Base-by-base conservation (phyloP, 2,888 invertebrate species). In the Terebella lapidaria region DNA sequence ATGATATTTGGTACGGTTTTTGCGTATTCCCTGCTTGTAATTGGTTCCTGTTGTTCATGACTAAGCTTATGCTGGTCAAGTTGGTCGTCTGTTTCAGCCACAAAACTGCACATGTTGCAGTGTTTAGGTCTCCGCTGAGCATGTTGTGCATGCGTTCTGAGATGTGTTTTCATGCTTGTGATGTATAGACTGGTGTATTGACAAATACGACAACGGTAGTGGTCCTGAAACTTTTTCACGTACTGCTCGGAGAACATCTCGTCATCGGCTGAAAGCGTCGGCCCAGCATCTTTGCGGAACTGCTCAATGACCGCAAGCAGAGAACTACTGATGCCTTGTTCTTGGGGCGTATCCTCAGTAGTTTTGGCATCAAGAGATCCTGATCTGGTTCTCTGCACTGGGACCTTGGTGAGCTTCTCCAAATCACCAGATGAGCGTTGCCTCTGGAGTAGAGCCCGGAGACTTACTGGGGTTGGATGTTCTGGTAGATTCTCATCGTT, bases 271-370 rank as follows among this genome's bases (percentile, higher is more conserved):
- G 45, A 24, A 25, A 63, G 27, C 24, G 30, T 30, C 0, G 24
- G 3, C 18, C 15, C 4, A 3, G 35, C 10, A 28, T 70, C 59
- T 63, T 77, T 76, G 46, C 78, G 64, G 3, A 79, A 62, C 58
- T 79, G 78, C 61, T 78, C 79, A 61, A 79, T 79, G 26, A 78
- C 79, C 3, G 77, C 78, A 26, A 79, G 65, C 15, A 79, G 66
- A n/a, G 78, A 76, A 5, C 76, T 75, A 30, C 77, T 76, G 54
- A 79, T 79, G 2, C 78, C 78, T 20, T 49, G 24, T 27, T 58
- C 29, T 22, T 10, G 49, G 5, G 5, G 15, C n/a, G 10, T 10
- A 24, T 49, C 49, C 15, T 24, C 49, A 10, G n/a, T 15, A 15
- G 35, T 35, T 18, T 35, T 18, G 10, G 35, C 35, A 35, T 10